A percentile compares a stretch with the other conserved stretches of the same genome.
phyloP scores from a whole-genome alignment of 2,797 vertebrate species.

The Epinephelus awoara region DNA sequence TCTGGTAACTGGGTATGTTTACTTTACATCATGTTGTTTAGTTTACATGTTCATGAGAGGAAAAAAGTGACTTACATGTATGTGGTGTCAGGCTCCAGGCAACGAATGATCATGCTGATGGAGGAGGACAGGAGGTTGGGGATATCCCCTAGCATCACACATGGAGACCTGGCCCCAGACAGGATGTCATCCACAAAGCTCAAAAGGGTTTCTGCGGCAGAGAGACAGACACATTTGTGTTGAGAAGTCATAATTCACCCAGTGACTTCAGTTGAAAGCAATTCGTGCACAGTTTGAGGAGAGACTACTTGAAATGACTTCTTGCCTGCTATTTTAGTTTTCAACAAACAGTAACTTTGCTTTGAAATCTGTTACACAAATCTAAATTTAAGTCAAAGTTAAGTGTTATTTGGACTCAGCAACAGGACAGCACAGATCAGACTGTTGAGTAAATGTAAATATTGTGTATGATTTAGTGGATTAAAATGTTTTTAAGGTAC shows the following conservation, averaged over 20 bases:
- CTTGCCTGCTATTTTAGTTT: neutral
- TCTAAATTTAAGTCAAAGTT: neutral
- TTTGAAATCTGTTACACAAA: neutral
- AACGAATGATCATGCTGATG: conserved; percentile 95
- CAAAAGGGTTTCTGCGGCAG: conserved; percentile 90
- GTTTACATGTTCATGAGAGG: neutral
- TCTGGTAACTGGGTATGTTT: neutral
- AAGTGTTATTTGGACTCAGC: neutral
- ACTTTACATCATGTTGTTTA: neutral
- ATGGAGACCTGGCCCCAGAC: conserved; percentile 97
- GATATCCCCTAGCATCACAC: conserved; percentile 96
- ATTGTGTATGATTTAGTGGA: neutral
- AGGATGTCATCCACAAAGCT: conserved; percentile 98
- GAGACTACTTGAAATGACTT: neutral
- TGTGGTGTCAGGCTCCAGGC: conserved; percentile 95
- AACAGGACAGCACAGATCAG: neutral
- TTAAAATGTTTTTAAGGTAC: neutral
- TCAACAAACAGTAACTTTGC: neutral
- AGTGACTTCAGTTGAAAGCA: neutral
- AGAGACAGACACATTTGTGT: conserved; percentile 3
- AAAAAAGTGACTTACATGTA: conserved; percentile 91
- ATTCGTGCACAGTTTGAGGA: neutral
- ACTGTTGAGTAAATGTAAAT: neutral
- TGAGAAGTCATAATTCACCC: neutral
- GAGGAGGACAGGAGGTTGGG: conserved; percentile 92